Evolutionary conservation across 2,888 invertebrate species (phyloP).

Genomic region (Panzeria rudis): DNA sequence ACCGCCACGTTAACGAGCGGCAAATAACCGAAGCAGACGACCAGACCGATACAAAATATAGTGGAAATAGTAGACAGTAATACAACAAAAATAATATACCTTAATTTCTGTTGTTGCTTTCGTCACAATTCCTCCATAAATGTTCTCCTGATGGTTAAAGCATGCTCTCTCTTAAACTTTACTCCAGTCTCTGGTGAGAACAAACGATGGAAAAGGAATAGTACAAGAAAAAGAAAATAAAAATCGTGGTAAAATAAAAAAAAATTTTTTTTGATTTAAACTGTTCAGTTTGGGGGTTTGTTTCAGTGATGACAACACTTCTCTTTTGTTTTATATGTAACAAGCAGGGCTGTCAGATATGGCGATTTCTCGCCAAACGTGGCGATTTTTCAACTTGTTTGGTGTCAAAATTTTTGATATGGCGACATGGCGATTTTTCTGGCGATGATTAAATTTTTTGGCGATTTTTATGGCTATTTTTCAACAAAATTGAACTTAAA

Average conservation of each 20-base stretch:
- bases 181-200: constrained; percentile 31
- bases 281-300: constrained; percentile 53
- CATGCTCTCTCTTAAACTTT: constrained; percentile 8
- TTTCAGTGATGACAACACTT: constrained; percentile 56
- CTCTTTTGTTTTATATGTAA: not conserved
- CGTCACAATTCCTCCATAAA: constrained; percentile 41
- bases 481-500: too few species aligned
- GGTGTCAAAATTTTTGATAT: too few species aligned
- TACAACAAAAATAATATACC: constrained; percentile 38
- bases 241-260: constrained; percentile 18
- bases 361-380: too few species aligned
- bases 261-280: constrained; percentile 22
- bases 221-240: constrained; percentile 22
- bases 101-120: constrained; percentile 42
- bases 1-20: constrained; percentile 70
- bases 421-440: too few species aligned
- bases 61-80: constrained; percentile 38
- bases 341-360: not conserved
- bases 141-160: constrained; percentile 38
- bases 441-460: too few species aligned
- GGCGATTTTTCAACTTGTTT: too few species aligned
- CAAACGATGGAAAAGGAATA: constrained; percentile 2
- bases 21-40: constrained; percentile 67
- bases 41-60: constrained; percentile 49
- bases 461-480: too few species aligned